Evolutionary conservation across 2,888 invertebrate species (phyloP).

Genomic region (Boloria euphrosyne): DNA sequence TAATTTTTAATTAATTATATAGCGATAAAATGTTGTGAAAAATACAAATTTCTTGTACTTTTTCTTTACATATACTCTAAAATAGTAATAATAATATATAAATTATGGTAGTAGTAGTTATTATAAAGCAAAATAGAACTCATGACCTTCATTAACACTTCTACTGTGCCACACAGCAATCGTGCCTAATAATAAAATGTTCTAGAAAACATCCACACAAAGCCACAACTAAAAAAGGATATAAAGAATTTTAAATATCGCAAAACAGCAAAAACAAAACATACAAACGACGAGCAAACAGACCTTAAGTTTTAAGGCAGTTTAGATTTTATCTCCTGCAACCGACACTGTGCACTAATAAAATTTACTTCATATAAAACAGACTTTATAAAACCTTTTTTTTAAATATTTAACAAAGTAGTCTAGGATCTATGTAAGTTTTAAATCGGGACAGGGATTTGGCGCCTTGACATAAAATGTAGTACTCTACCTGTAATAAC

Average conservation of each 20-base stretch:
- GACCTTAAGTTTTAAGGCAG: slow-evolving; percentile 14
- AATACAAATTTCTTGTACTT: too few species aligned
- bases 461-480: slow-evolving; percentile 26
- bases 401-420: slow-evolving; percentile 11
- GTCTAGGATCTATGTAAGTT: slow-evolving; percentile 12
- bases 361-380: slow-evolving; percentile 14
- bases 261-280: slow-evolving; percentile 13
- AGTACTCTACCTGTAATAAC: slow-evolving; percentile 15
- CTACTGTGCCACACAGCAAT: too few species aligned
- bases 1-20: too few species aligned
- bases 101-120: too few species aligned
- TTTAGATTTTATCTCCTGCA: slow-evolving; percentile 11
- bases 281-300: slow-evolving; percentile 15
- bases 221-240: slow-evolving; percentile 28
- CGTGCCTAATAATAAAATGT: too few species aligned
- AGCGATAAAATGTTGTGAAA: too few species aligned
- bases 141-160: too few species aligned
- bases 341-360: slow-evolving; percentile 13
- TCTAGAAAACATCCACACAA: background rate
- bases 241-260: slow-evolving; percentile 18
- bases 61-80: too few species aligned
- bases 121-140: too few species aligned
- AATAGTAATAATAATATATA: too few species aligned
- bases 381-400: slow-evolving; percentile 9
- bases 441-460: slow-evolving; percentile 3